These are phyloP conservation scores for Ailurus styani DNA, from an alignment of 2,113 vertebrate genomes.

Conservation along the genomic window DNA sequence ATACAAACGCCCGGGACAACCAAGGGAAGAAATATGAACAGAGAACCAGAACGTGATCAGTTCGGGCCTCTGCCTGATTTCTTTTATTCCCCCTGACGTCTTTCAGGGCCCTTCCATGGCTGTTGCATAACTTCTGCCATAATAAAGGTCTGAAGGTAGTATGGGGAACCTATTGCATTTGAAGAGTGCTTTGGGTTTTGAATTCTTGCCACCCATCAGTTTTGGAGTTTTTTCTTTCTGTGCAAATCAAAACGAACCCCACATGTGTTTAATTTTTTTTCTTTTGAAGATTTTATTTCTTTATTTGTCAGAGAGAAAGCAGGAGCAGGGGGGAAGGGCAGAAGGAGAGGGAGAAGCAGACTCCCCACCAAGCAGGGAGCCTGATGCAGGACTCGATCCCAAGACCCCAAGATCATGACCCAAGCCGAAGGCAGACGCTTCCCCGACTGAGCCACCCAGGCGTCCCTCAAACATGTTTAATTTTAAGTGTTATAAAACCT, in stretches of 20 bases:
- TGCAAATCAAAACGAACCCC: background rate
- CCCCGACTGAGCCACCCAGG: background rate
- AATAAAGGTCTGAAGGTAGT: background rate
- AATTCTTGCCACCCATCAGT: background rate
- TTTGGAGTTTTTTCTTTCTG: background rate
- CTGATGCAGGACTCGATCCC: rapidly evolving
- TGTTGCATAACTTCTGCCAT: background rate
- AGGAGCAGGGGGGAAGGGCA: background rate
- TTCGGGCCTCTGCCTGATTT: background rate
- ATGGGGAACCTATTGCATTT: background rate
- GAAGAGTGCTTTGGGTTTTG: background rate
- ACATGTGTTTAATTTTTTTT: background rate
- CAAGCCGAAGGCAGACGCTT: background rate
- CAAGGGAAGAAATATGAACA: background rate
- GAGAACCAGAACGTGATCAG: background rate
- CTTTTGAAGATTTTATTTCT: background rate
- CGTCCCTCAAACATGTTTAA: background rate
- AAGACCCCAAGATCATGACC: background rate
- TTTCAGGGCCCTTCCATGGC: background rate
- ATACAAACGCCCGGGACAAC: background rate
- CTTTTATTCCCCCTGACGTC: background rate
- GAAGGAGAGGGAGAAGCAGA: background rate
- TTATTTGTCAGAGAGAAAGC: background rate
- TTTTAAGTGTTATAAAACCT: background rate
- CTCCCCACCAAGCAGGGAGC: background rate